Conservation (phyloP, 2,888 invertebrate species). For the Plebejus anna region DNA sequence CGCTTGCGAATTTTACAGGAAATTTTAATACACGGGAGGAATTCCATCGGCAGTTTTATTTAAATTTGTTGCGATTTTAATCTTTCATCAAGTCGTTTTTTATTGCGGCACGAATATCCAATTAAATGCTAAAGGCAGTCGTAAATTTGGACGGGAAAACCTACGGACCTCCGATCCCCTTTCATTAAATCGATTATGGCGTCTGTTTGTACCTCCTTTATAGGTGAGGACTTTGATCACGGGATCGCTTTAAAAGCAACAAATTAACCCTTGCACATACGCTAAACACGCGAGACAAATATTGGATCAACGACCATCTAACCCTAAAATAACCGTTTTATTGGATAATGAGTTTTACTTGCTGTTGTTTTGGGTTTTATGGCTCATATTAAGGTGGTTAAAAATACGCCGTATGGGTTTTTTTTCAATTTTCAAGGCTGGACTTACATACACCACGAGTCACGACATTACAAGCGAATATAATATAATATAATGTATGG, state of each 20-base stretch:
- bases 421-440: too few relatives aligned
- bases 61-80: conserved; percentile 57
- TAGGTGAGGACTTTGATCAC: conserved; percentile 62
- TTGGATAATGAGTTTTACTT: conserved; percentile 8
- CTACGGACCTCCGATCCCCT: conserved; percentile 65
- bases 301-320: conserved; percentile 21
- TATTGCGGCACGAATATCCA: conserved; percentile 70
- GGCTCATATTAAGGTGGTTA: not conserved
- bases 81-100: conserved; percentile 68
- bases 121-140: conserved; percentile 69
- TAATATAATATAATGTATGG: too few relatives aligned
- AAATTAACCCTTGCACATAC: conserved; percentile 41
- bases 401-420: not conserved
- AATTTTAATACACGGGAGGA: conserved; percentile 12
- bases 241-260: conserved; percentile 67
- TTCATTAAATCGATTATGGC: conserved; percentile 72
- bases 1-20: conserved; percentile 33
- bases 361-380: not conserved
- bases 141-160: conserved; percentile 71
- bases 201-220: conserved; percentile 63
- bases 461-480: too few relatives aligned
- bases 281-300: conserved; percentile 24
- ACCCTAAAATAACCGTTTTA: conserved; percentile 17
- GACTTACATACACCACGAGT: too few relatives aligned
- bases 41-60: conserved; percentile 42